Percentiles rank a stretch among this genome's conserved stretches.
These are phyloP conservation scores for Calliopum simillimum DNA, from an alignment of 2,888 invertebrate genomes.

Conservation along the genomic window DNA sequence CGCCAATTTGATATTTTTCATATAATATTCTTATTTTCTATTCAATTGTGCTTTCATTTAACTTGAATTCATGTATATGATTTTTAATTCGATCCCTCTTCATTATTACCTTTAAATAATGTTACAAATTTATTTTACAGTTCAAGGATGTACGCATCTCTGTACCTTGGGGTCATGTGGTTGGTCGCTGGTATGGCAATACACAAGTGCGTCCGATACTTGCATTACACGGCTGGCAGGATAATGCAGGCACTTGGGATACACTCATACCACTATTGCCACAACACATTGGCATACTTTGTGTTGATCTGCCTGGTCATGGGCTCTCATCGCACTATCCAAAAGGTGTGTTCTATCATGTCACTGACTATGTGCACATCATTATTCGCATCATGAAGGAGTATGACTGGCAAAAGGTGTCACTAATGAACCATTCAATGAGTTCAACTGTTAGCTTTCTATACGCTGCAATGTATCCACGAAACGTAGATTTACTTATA, in stretches of 20 bases:
- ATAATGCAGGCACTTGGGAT: constrained; percentile 80
- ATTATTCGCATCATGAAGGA: constrained; percentile 71
- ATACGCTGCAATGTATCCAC: constrained; percentile 71
- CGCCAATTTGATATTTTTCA: too few species aligned
- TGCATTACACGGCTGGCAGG: constrained; percentile 81
- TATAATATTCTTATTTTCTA: too few species aligned
- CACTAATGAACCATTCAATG: constrained; percentile 77
- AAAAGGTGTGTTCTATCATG: constrained; percentile 68
- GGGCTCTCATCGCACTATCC: constrained; percentile 76
- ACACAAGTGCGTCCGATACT: constrained; percentile 73
- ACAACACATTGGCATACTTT: constrained; percentile 69
- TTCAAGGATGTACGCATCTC: constrained; percentile 73
- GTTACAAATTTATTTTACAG: constrained; percentile 45
- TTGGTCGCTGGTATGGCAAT: constrained; percentile 77
- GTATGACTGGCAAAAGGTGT: constrained; percentile 76
- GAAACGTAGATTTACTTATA: constrained; percentile 56
- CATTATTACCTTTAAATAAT: too few species aligned
- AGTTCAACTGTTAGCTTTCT: constrained; percentile 72
- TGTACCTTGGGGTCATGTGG: constrained; percentile 75
- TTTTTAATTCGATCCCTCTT: too few species aligned
- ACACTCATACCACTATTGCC: constrained; percentile 73
- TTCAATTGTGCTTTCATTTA: too few species aligned
- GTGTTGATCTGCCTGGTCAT: constrained; percentile 77
- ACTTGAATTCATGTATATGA: too few species aligned
- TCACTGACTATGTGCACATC: constrained; percentile 62